Evolutionary conservation across 2,888 invertebrate species (phyloP).

Genomic region (Itoplectis maculator): DNA sequence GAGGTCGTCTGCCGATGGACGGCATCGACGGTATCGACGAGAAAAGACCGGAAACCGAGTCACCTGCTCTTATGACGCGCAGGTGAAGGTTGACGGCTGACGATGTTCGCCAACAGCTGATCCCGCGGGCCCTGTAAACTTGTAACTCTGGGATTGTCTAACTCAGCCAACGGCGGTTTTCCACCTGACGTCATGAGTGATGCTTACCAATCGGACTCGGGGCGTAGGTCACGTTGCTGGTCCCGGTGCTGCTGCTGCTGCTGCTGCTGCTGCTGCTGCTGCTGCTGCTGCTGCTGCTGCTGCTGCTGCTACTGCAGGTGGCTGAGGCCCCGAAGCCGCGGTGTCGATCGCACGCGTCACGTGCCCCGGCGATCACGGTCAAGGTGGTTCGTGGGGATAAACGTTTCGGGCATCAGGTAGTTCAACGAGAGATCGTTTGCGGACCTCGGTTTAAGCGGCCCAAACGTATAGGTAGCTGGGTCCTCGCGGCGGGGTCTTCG

Average conservation of each 20-base stretch:
- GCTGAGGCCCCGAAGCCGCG: neutral
- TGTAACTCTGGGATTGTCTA: neutral
- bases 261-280: neutral
- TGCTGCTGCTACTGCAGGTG: constrained; percentile 14
- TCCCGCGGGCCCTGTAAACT: constrained; percentile 24
- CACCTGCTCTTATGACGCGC: constrained; percentile 37
- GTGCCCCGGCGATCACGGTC: constrained; percentile 22
- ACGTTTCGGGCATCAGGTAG: constrained; percentile 6
- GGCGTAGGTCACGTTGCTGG: constrained; percentile 13
- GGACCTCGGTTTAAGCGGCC: neutral
- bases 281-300: neutral
- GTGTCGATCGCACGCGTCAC: constrained; percentile 13
- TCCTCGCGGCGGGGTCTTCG: constrained; percentile 34
- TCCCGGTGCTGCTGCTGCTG: neutral
- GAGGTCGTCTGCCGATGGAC: neutral
- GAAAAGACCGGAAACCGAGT: constrained; percentile 23
- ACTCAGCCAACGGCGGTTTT: neutral
- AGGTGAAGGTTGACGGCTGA: constrained; percentile 27
- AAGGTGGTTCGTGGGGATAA: neutral
- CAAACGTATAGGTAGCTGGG: constrained; percentile 36
- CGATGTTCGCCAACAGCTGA: constrained; percentile 21
- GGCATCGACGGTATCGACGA: neutral
- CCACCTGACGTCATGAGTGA: constrained; percentile 13
- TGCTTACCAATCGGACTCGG: neutral
- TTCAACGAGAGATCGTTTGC: neutral